Evolutionary conservation across 2,797 vertebrate genomes (phyloP).

Genomic region (Clarias pachynema): DNA sequence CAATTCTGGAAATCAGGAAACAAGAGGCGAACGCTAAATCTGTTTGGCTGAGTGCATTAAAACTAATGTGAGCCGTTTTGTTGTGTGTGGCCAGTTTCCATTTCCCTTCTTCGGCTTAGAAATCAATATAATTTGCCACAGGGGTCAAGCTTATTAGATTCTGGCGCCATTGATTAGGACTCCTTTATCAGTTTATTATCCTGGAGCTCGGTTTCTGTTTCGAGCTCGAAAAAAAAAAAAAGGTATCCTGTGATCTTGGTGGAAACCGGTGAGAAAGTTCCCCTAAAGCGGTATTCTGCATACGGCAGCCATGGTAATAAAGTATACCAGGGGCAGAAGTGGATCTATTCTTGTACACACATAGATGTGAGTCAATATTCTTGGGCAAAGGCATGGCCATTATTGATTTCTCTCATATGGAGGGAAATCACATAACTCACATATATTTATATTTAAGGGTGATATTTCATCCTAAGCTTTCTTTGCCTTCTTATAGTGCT

Average conservation of each 20-base stretch:
- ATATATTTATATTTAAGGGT: neutral
- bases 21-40: constrained; percentile 34
- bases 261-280: constrained; percentile 64
- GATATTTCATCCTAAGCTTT: neutral
- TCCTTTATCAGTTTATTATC: constrained; percentile 61
- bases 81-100: constrained; percentile 55
- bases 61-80: constrained; percentile 47
- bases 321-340: constrained; percentile 38
- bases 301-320: constrained; percentile 61
- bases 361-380: constrained; percentile 54
- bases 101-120: constrained; percentile 54
- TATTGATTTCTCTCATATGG: constrained; percentile 62
- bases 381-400: constrained; percentile 50
- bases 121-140: constrained; percentile 65
- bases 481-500: neutral
- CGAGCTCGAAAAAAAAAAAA: constrained; percentile 29
- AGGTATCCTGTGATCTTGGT: constrained; percentile 62
- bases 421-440: neutral
- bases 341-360: constrained; percentile 46
- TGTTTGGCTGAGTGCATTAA: constrained; percentile 51
- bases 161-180: constrained; percentile 64
- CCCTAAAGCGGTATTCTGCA: constrained; percentile 60
- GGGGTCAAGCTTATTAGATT: constrained; percentile 68
- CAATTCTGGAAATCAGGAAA: constrained; percentile 38
- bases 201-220: constrained; percentile 60